These are phyloP conservation scores for Struthio camelus DNA, from an alignment of 2,113 vertebrate genomes.

Conservation along the genomic window DNA sequence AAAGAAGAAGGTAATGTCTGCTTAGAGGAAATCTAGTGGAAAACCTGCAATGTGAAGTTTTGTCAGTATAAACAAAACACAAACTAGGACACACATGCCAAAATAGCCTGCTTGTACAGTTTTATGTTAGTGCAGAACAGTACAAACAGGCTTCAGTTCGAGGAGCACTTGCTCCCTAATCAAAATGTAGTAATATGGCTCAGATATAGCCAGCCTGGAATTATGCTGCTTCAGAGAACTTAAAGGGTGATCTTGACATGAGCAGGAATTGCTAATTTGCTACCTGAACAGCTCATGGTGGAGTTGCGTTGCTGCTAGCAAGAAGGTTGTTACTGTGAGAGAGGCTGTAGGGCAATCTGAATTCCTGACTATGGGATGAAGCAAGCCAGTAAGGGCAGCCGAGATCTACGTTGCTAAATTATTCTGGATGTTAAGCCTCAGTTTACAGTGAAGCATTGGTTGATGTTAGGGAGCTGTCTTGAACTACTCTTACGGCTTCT, in stretches of 20 bases:
- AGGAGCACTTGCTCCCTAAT: not conserved
- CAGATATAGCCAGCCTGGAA: not conserved
- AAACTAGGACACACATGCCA: not conserved
- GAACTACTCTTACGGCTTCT: not conserved
- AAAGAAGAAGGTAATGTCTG: slow-evolving; percentile 86
- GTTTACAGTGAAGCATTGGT: not conserved
- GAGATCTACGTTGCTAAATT: not conserved
- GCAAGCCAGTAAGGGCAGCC: not conserved
- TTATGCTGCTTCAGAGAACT: not conserved
- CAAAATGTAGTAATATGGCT: not conserved
- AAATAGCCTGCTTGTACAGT: not conserved
- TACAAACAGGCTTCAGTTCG: not conserved
- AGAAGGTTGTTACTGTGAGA: not conserved
- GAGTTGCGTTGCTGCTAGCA: not conserved
- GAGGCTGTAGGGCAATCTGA: not conserved
- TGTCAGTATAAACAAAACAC: not conserved
- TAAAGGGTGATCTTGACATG: not conserved
- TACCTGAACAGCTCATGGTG: not conserved
- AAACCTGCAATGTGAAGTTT: not conserved
- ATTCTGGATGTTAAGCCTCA: not conserved
- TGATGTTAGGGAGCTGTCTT: not conserved
- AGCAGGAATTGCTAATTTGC: not conserved
- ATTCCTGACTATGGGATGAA: not conserved
- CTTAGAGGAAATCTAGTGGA: not conserved
- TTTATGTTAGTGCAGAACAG: not conserved